These are phyloP conservation scores for Anthoscopus minutus DNA, from an alignment of 2,113 vertebrate genomes.

Conservation along the genomic window DNA sequence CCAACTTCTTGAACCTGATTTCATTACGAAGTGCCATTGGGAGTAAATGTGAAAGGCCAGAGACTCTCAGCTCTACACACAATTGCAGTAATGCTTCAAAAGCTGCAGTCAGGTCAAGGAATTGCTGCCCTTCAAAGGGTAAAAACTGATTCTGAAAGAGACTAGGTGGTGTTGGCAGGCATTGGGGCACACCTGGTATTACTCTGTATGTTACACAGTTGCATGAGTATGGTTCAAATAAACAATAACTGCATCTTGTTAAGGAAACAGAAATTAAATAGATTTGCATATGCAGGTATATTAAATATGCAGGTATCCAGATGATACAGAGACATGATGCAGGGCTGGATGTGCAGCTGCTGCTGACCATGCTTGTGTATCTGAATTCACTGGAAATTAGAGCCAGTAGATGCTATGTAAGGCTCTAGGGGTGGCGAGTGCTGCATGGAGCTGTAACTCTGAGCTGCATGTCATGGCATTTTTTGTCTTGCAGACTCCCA, in stretches of 20 bases:
- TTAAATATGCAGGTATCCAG: neutral
- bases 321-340: neutral
- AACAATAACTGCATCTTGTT: neutral
- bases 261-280: neutral
- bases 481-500: constrained; percentile 81
- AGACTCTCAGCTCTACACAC: neutral
- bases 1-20: neutral
- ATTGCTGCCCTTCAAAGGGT: neutral
- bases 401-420: neutral
- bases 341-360: neutral
- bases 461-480: neutral
- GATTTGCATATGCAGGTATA: neutral
- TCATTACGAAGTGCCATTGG: neutral
- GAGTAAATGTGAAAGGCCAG: neutral
- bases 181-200: accelerated
- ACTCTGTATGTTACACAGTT: neutral
- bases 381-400: neutral
- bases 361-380: neutral
- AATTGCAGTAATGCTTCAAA: neutral
- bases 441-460: neutral
- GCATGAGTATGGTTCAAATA: neutral
- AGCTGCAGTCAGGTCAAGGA: neutral
- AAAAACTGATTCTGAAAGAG: neutral
- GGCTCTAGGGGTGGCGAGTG: neutral
- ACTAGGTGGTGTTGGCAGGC: neutral